Percentiles rank a stretch among this genome's conserved stretches.
Conservation (phyloP, 2,888 invertebrate genomes). For the Resseliella maxima region DNA sequence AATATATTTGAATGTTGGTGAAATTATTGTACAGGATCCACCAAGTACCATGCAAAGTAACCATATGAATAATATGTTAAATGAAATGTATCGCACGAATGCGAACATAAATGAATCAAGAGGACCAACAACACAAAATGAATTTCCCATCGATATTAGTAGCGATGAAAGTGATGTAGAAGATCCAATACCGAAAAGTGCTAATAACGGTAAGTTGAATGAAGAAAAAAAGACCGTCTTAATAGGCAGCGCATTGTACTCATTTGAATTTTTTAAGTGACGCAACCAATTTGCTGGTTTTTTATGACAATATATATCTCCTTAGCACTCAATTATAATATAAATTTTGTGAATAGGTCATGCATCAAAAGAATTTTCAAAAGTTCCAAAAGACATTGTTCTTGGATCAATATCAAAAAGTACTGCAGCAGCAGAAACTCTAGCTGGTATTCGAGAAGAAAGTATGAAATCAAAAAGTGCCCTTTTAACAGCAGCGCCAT, state of each 20-base stretch:
- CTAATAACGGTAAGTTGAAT: conserved; percentile 12
- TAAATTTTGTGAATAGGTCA: conserved; percentile 64
- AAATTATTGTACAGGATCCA: conserved; percentile 61
- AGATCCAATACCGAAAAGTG: conserved; percentile 67
- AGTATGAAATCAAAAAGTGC: conserved; percentile 27
- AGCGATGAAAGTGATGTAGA: conserved; percentile 78
- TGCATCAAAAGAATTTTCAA: conserved; percentile 64
- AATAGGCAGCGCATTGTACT: too few relatives aligned
- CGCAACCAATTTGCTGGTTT: background rate
- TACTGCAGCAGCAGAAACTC: conserved; percentile 58
- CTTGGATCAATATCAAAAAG: conserved; percentile 41
- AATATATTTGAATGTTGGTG: conserved; percentile 31
- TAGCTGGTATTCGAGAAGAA: conserved; percentile 28
- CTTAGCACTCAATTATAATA: conserved; percentile 68
- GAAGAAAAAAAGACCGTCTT: too few relatives aligned
- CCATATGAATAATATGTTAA: conserved; percentile 66
- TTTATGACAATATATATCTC: background rate
- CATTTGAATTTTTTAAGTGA: background rate
- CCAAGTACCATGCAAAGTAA: conserved; percentile 59
- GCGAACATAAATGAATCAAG: conserved; percentile 63
- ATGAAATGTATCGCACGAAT: conserved; percentile 69
- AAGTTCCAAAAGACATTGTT: conserved; percentile 23
- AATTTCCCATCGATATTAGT: conserved; percentile 81
- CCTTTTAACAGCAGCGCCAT: background rate
- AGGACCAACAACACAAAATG: conserved; percentile 68